These are phyloP conservation scores for Tragulus kanchil DNA, from an alignment of 2,113 vertebrate species.

Conservation along the genomic window DNA sequence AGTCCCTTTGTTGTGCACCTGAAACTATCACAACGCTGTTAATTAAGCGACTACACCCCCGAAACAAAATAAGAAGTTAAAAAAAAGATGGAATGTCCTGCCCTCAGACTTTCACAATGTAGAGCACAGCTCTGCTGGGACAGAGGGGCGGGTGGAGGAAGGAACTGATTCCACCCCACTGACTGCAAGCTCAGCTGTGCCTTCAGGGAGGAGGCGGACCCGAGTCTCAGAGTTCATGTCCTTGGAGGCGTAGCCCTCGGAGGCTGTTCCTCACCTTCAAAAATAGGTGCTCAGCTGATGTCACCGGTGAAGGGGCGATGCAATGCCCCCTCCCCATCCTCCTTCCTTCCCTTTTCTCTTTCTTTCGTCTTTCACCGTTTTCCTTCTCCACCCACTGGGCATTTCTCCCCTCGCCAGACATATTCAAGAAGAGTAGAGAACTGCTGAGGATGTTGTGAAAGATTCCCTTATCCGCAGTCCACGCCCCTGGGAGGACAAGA, in stretches of 20 bases:
- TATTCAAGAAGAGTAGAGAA: accelerated
- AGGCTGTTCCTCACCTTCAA: not conserved
- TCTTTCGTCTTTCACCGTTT: not conserved
- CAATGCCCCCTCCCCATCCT: not conserved
- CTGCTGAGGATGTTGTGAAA: not conserved
- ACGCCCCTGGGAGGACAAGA: not conserved
- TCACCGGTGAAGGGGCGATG: too few species aligned
- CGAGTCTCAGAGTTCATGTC: not conserved
- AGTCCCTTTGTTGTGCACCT: not conserved
- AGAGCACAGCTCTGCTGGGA: not conserved
- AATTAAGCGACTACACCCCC: not conserved
- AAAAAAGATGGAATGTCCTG: not conserved
- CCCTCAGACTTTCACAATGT: not conserved
- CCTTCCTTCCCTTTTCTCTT: not conserved
- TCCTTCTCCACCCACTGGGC: not conserved
- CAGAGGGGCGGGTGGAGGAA: not conserved
- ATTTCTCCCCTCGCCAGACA: not conserved
- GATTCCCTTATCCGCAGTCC: not conserved
- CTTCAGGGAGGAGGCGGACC: not conserved
- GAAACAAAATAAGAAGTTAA: not conserved
- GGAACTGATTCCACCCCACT: accelerated
- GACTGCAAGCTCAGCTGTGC: not conserved
- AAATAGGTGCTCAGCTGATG: too few species aligned
- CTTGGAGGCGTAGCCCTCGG: too few species aligned
- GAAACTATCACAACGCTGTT: not conserved